Conservation (phyloP, 2,113 vertebrate genomes). For the Cryptoleucopteryx plumbea region DNA sequence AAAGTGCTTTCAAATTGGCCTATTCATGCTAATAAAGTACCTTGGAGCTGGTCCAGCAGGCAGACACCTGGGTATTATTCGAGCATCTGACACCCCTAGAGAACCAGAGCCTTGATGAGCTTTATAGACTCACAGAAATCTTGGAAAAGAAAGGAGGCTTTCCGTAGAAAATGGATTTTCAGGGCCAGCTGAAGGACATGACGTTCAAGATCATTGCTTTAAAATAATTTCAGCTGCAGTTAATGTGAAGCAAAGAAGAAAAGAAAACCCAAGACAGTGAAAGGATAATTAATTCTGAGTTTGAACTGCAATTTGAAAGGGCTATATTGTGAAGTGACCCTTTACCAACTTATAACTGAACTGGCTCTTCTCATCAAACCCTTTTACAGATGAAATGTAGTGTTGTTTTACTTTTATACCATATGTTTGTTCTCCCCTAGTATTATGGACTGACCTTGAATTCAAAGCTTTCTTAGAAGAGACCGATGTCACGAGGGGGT, state of each 20-base stretch:
- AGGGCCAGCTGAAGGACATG: slow-evolving; percentile 63
- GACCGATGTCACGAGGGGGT: accelerated
- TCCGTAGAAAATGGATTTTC: slow-evolving; percentile 55
- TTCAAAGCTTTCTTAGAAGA: not conserved
- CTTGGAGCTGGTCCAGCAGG: slow-evolving; percentile 44
- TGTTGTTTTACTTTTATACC: not conserved
- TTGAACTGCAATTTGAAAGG: slow-evolving; percentile 50
- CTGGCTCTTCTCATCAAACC: not conserved
- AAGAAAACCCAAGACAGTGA: slow-evolving; percentile 53
- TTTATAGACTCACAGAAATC: slow-evolving; percentile 18
- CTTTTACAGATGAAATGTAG: not conserved
- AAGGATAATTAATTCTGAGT: slow-evolving; percentile 59
- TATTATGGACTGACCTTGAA: not conserved
- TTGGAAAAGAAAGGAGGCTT: slow-evolving; percentile 30
- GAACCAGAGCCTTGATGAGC: slow-evolving; percentile 39
- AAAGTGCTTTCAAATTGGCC: not conserved
- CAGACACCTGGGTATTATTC: slow-evolving; percentile 38
- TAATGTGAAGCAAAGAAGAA: slow-evolving; percentile 59
- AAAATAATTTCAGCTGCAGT: slow-evolving; percentile 61
- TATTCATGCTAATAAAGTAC: slow-evolving; percentile 24
- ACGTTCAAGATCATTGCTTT: slow-evolving; percentile 63
- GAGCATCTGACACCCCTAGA: slow-evolving; percentile 32
- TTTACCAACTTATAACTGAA: not conserved
- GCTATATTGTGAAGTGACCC: slow-evolving; percentile 59
- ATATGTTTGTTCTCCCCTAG: not conserved